Percentiles rank a stretch among this genome's conserved stretches.
Conservation (phyloP, 1,140 invertebrate genomes). For the Calephelis nemesis region DNA sequence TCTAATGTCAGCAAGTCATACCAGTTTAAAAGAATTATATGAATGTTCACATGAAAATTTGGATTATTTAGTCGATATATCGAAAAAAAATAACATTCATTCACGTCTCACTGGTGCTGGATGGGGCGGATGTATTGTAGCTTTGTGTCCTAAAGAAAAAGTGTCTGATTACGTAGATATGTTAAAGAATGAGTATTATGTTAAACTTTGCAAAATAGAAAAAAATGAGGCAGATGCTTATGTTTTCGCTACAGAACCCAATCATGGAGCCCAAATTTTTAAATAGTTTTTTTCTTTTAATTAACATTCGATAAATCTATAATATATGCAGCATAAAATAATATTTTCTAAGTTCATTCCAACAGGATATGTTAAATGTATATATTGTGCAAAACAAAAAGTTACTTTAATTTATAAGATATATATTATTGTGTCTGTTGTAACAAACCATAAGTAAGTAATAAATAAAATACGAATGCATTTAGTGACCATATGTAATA, state of each 20-base stretch:
- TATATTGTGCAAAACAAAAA: too few species aligned
- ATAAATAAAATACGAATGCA: not conserved
- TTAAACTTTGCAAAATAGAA: slow-evolving; percentile 71
- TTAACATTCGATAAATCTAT: too few species aligned
- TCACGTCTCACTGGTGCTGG: slow-evolving; percentile 96
- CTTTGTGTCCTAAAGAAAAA: slow-evolving; percentile 85
- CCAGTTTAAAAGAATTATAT: slow-evolving; percentile 91
- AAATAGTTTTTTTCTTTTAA: not conserved
- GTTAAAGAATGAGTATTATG: slow-evolving; percentile 86
- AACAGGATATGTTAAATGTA: too few species aligned
- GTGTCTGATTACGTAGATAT: slow-evolving; percentile 85
- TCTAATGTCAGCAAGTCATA: slow-evolving; percentile 94
- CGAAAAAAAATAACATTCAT: slow-evolving; percentile 86
- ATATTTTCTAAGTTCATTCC: too few species aligned
- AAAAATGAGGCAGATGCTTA: slow-evolving; percentile 67
- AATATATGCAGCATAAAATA: too few species aligned
- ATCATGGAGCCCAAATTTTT: slow-evolving; percentile 78
- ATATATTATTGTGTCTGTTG: too few species aligned
- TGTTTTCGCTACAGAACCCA: slow-evolving; percentile 80
- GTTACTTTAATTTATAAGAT: too few species aligned
- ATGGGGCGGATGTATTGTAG: slow-evolving; percentile 98
- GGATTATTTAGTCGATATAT: slow-evolving; percentile 90
- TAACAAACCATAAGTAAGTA: too few species aligned
- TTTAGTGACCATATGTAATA: not conserved
- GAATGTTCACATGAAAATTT: slow-evolving; percentile 96